Percentiles rank a stretch among this genome's conserved stretches.
Evolutionary conservation across 2,888 invertebrate species (phyloP).

Genomic region (Cheilosia vernalis): DNA sequence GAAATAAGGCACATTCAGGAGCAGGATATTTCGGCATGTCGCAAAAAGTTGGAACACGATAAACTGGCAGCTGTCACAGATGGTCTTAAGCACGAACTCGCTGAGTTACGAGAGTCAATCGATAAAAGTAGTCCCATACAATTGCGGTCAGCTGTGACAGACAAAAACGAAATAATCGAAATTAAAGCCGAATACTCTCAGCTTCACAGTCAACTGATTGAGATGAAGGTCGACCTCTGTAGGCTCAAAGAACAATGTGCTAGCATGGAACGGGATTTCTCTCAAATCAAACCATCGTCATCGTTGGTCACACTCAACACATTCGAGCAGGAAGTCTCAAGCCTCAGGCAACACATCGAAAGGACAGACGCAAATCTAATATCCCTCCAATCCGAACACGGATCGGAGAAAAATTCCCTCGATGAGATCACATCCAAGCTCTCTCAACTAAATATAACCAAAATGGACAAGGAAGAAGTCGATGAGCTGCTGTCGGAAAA

Average conservation of each 20-base stretch:
- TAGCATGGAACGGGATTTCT: not conserved
- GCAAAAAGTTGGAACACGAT: constrained; percentile 30
- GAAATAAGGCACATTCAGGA: not conserved
- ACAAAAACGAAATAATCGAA: not conserved
- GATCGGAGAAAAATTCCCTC: not conserved
- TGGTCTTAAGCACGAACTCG: constrained; percentile 7
- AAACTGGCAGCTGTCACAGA: not conserved
- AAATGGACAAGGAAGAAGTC: constrained; percentile 89
- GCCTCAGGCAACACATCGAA: not conserved
- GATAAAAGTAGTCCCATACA: not conserved
- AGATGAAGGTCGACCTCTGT: constrained; percentile 21
- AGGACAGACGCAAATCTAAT: not conserved
- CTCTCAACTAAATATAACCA: constrained; percentile 85
- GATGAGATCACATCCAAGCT: constrained; percentile 53
- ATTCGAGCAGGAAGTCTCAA: constrained; percentile 5
- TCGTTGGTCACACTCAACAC: not conserved
- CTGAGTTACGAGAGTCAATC: constrained; percentile 4
- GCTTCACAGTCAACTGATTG: constrained; percentile 30
- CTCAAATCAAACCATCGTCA: not conserved
- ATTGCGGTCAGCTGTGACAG: not conserved
- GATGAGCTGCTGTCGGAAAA: constrained; percentile 90
- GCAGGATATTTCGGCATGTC: constrained; percentile 41
- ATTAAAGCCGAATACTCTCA: not conserved
- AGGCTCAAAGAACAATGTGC: constrained; percentile 8
- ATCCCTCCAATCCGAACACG: constrained; percentile 1